Percentiles rank a stretch among this genome's conserved stretches.
These are phyloP conservation scores for Panopea generosa DNA, from an alignment of 2,888 invertebrate genomes.

Conservation along the genomic window DNA sequence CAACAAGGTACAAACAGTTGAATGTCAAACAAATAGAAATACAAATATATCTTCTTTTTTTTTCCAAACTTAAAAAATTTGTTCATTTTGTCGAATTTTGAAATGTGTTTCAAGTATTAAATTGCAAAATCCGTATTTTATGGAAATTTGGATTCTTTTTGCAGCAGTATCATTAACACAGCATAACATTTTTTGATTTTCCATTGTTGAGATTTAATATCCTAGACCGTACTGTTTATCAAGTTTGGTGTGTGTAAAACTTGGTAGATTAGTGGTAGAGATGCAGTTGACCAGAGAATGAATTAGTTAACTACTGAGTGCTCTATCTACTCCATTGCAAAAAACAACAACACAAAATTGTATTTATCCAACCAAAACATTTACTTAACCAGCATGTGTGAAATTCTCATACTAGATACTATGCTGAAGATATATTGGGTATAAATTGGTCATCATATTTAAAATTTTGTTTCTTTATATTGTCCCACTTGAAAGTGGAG, in stretches of 20 bases:
- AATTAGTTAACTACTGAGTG: neutral
- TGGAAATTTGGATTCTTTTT: no score
- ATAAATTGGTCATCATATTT: no score
- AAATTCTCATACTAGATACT: no score
- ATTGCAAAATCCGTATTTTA: no score
- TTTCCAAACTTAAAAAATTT: neutral
- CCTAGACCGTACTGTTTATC: conserved; percentile 10
- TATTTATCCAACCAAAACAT: neutral
- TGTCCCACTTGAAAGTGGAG: no score
- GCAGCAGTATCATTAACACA: no score
- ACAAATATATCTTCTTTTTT: neutral
- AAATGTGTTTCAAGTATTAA: no score
- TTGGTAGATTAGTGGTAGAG: conserved; percentile 10
- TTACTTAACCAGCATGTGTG: no score
- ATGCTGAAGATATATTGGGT: no score
- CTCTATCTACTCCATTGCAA: neutral
- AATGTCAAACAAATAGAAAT: no score
- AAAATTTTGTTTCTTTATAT: no score
- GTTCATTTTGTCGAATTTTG: neutral
- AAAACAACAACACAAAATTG: neutral
- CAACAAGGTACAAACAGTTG: no score
- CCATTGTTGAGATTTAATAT: neutral
- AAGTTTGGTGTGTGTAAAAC: conserved; percentile 5
- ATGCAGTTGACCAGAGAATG: conserved; percentile 12
- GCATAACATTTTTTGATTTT: neutral